Conservation (phyloP, 2,113 vertebrate genomes). For the Erinaceus europaeus region DNA sequence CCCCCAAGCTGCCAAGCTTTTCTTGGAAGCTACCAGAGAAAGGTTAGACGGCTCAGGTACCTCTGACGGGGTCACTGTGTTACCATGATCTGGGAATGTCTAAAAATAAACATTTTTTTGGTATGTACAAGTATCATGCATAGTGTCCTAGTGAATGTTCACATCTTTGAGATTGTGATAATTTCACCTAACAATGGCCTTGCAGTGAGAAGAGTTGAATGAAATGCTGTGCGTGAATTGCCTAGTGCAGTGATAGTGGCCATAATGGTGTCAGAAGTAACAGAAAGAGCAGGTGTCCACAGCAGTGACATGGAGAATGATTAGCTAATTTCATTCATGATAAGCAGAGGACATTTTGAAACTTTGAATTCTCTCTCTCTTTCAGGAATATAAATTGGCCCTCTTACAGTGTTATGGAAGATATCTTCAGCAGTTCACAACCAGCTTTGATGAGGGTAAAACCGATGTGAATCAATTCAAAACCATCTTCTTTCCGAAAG, state of each 20-base stretch:
- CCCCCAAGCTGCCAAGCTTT: neutral
- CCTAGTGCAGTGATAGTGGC: neutral
- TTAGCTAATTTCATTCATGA: neutral
- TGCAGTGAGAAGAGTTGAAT: neutral
- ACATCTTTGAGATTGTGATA: neutral
- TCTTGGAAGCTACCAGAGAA: neutral
- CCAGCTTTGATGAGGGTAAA: constrained; percentile 79
- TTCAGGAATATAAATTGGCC: constrained; percentile 91
- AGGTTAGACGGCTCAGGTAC: neutral
- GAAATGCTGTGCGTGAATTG: neutral
- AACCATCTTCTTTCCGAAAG: constrained; percentile 88
- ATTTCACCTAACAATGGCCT: neutral
- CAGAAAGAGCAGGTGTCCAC: neutral
- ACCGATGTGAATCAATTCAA: constrained; percentile 85
- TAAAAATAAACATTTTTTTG: neutral
- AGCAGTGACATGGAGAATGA: neutral
- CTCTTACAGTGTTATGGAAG: constrained; percentile 90
- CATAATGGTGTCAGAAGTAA: neutral
- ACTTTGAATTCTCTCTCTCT: neutral
- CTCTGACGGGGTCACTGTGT: neutral
- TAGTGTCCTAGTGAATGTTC: neutral
- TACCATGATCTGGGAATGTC: neutral
- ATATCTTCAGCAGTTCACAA: constrained; percentile 84
- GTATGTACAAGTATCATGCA: neutral
- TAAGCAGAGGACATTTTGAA: neutral